Percentiles rank a stretch among this genome's conserved stretches.
Conservation (phyloP, 92 coral and sea anemone genomes). For the Muricea muricata region DNA sequence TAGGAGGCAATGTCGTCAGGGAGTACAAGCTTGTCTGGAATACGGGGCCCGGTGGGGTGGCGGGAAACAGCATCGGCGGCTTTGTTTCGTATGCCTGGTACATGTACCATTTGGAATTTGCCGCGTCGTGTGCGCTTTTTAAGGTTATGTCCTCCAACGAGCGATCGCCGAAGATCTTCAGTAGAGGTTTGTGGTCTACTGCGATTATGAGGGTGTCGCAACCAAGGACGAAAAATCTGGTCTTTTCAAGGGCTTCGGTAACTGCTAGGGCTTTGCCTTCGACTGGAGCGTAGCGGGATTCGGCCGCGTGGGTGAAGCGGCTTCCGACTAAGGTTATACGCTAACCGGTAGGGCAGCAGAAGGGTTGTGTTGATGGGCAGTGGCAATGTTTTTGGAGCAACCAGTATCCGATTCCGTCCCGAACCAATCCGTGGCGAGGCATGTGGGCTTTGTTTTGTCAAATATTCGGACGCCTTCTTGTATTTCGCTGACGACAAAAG, state of each 20-base stretch:
- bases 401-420: slow-evolving; percentile 14
- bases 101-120: background rate
- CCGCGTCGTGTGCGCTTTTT: background rate
- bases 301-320: slow-evolving; percentile 15
- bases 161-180: slow-evolving; percentile 16
- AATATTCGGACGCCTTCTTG: slow-evolving; percentile 32
- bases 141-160: slow-evolving; percentile 16
- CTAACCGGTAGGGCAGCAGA: slow-evolving; percentile 12
- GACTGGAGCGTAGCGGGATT: slow-evolving; percentile 27
- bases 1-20: background rate
- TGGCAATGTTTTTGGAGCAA: slow-evolving; percentile 28
- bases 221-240: slow-evolving; percentile 15
- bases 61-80: too few species aligned
- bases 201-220: slow-evolving; percentile 11
- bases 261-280: slow-evolving; percentile 34
- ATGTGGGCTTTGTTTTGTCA: slow-evolving; percentile 41
- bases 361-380: slow-evolving; percentile 19
- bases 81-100: too few species aligned
- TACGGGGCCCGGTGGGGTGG: background rate
- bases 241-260: slow-evolving; percentile 26
- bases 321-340: slow-evolving; percentile 3
- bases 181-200: slow-evolving; percentile 37
- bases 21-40: background rate
- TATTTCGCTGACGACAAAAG: slow-evolving; percentile 21
- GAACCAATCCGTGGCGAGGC: too few species aligned